Conservation (phyloP, 1,140 invertebrate species). For the Ylistrum balloti region DNA sequence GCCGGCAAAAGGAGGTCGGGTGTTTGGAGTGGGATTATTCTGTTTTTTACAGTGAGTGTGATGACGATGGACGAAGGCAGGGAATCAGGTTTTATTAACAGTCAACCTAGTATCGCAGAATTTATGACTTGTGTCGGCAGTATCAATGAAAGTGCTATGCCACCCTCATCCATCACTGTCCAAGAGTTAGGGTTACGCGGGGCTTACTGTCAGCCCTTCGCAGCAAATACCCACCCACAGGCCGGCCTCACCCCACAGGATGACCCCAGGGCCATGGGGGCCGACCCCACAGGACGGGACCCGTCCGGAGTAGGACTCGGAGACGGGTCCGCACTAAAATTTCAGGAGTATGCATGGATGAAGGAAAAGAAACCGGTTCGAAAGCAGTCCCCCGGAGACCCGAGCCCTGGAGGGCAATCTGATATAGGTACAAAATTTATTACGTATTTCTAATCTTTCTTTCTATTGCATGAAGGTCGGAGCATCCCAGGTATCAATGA, state of each 20-base stretch:
- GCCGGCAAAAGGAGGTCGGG: neutral
- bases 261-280: constrained; percentile 57
- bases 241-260: constrained; percentile 55
- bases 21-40: neutral
- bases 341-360: constrained; percentile 98
- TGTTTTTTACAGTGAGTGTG: constrained; percentile 2
- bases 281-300: constrained; percentile 64
- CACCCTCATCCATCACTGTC: constrained; percentile 74
- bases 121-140: constrained; percentile 89
- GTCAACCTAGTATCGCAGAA: constrained; percentile 95
- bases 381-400: constrained; percentile 83
- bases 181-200: constrained; percentile 60
- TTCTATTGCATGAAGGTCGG: neutral
- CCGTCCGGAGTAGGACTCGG: constrained; percentile 83
- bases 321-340: constrained; percentile 86
- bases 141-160: constrained; percentile 75
- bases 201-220: constrained; percentile 82
- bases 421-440: constrained; percentile 51
- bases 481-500: neutral
- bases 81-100: constrained; percentile 95
- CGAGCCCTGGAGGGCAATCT: constrained; percentile 21
- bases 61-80: constrained; percentile 85
- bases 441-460: neutral
- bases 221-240: constrained; percentile 81
- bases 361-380: constrained; percentile 97